Conservation (phyloP, 1,140 invertebrate species). For the Drosophila suzukii region DNA sequence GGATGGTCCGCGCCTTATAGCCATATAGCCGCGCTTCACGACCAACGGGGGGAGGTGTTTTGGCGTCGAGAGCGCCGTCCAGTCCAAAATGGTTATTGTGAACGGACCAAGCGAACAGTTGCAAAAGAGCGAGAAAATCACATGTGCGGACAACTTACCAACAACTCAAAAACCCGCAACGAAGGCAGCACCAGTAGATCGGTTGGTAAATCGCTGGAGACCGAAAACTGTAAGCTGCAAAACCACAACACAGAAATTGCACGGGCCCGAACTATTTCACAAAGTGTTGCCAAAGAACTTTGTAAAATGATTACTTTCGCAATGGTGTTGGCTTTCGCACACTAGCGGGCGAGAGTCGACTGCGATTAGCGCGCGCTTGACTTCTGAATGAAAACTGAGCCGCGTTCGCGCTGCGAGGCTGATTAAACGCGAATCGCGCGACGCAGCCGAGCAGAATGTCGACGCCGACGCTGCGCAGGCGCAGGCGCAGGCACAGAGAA, state of each 20-base stretch:
- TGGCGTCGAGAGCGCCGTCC: constrained; percentile 20
- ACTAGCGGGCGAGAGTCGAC: constrained; percentile 25
- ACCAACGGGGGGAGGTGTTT: background rate
- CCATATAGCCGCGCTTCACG: no score
- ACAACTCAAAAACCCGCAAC: constrained; percentile 51
- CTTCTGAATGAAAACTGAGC: constrained; percentile 82
- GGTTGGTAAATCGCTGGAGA: constrained; percentile 66
- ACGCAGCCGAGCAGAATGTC: constrained; percentile 22
- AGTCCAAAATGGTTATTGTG: constrained; percentile 51
- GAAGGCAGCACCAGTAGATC: constrained; percentile 10
- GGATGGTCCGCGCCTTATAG: background rate
- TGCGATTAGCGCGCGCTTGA: constrained; percentile 59
- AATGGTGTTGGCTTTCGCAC: constrained; percentile 53
- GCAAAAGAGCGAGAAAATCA: constrained; percentile 66
- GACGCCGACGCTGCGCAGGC: constrained; percentile 22
- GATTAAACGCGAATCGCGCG: constrained; percentile 70
- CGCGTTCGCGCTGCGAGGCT: constrained; percentile 36
- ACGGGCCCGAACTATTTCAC: constrained; percentile 72
- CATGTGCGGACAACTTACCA: constrained; percentile 72
- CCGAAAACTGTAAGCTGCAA: constrained; percentile 70
- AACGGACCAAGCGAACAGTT: constrained; percentile 63
- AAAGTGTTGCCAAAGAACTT: constrained; percentile 73
- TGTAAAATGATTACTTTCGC: constrained; percentile 68
- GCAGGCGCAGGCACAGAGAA: constrained; percentile 65
- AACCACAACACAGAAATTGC: constrained; percentile 77